A percentile compares a stretch with the other conserved stretches of the same genome.
phyloP scores from a whole-genome alignment of 2,113 vertebrate species.

The Boleophthalmus pectinirostris region DNA sequence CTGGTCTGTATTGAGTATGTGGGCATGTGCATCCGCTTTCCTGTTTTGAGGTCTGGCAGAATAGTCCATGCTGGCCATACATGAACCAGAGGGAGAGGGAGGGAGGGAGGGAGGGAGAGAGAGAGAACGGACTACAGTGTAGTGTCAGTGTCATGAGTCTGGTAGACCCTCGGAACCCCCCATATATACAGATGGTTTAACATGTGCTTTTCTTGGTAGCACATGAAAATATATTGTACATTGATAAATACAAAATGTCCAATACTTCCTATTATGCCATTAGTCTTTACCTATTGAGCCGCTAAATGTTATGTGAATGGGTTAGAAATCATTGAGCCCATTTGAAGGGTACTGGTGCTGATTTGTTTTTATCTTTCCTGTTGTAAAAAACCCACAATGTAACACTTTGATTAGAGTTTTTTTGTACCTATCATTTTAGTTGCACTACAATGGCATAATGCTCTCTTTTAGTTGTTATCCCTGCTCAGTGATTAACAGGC shows the following conservation, averaged over 20 bases:
- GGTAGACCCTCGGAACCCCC: too few relatives aligned
- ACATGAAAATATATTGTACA: too few relatives aligned
- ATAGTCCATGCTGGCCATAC: conserved; percentile 55
- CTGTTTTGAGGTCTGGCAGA: conserved; percentile 41
- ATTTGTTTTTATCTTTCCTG: neutral
- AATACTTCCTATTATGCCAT: too few relatives aligned
- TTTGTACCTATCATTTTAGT: too few relatives aligned
- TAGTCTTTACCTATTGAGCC: too few relatives aligned
- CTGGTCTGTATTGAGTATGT: conserved; percentile 7
- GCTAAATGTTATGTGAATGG: too few relatives aligned
- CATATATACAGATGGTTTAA: too few relatives aligned
- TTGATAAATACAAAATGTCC: too few relatives aligned
- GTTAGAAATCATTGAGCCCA: neutral
- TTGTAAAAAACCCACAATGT: too few relatives aligned
- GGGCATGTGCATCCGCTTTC: conserved; percentile 36
- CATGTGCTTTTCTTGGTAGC: too few relatives aligned
- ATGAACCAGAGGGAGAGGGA: conserved; percentile 43
- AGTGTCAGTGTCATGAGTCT: conserved; percentile 1
- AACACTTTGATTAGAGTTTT: too few relatives aligned
- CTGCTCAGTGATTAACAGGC: conserved; percentile 40
- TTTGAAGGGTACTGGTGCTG: neutral
- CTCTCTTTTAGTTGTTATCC: conserved; percentile 9
- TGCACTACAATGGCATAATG: neutral
- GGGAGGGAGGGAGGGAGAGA: neutral
- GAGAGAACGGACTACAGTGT: conserved; percentile 17